Percentiles rank a stretch among this genome's conserved stretches.
phyloP scores from a whole-genome alignment of 2,888 invertebrate genomes.

The Cerastis leucographa region DNA sequence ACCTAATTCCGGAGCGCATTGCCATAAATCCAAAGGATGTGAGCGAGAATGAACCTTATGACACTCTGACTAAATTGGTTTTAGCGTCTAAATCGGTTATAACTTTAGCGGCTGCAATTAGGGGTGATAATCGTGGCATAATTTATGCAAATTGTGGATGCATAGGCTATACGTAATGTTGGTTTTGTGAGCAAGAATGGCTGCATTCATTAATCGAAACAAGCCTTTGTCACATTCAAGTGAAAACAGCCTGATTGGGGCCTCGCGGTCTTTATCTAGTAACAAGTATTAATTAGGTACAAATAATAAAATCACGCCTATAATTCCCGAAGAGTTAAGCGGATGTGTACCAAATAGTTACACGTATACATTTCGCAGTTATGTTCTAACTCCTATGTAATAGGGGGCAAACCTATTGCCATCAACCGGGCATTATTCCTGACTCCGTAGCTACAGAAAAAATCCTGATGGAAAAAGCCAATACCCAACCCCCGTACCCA shows the following conservation, averaged over 20 bases:
- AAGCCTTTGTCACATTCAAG: slow-evolving; percentile 24
- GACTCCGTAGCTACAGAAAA: neutral
- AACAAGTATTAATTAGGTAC: neutral
- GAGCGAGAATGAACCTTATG: slow-evolving; percentile 69
- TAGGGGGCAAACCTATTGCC: neutral
- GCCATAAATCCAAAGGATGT: slow-evolving; percentile 59
- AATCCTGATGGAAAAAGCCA: neutral
- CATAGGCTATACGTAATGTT: slow-evolving; percentile 56
- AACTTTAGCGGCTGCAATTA: slow-evolving; percentile 72
- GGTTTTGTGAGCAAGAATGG: slow-evolving; percentile 11
- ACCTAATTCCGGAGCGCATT: slow-evolving; percentile 73
- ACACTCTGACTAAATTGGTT: slow-evolving; percentile 22
- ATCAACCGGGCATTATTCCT: neutral
- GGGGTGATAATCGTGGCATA: slow-evolving; percentile 77
- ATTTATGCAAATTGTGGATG: slow-evolving; percentile 79
- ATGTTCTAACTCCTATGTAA: neutral
- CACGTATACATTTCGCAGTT: neutral
- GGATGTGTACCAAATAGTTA: neutral
- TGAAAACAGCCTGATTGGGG: neutral
- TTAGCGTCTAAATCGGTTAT: slow-evolving; percentile 47
- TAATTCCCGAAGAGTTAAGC: neutral
- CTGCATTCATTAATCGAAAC: slow-evolving; percentile 10
- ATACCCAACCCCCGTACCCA: neutral
- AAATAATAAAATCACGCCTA: neutral
- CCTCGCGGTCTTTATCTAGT: neutral